phyloP scores from a whole-genome alignment of 1,140 invertebrate genomes.

The Ceratosolen solmsi region DNA sequence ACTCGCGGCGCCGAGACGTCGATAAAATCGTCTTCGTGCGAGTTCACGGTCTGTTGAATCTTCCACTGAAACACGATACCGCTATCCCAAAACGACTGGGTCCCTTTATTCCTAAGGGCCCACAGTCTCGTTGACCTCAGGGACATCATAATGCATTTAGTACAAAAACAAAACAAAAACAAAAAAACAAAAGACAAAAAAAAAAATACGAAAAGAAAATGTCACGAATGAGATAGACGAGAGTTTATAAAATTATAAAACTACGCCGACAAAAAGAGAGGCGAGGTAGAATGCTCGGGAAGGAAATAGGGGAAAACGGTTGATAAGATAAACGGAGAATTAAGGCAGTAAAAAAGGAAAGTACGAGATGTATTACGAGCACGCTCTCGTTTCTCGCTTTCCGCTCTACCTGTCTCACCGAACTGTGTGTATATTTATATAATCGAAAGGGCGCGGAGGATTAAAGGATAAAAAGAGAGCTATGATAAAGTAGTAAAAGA shows the following conservation, averaged over 20 bases:
- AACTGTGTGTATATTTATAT: constrained; percentile 41
- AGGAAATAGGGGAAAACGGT: neutral
- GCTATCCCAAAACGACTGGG: neutral
- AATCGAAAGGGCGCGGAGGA: constrained; percentile 51
- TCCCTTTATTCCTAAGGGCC: neutral
- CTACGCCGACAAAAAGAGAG: neutral
- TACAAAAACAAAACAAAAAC: too few species aligned
- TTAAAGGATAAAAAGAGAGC: constrained; percentile 53
- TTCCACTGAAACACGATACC: constrained; percentile 30
- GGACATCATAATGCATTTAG: constrained; percentile 39
- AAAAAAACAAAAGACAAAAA: neutral
- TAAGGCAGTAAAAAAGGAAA: neutral
- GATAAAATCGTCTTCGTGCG: neutral
- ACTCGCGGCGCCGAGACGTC: neutral
- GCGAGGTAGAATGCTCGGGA: neutral
- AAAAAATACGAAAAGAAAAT: neutral
- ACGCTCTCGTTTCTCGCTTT: neutral
- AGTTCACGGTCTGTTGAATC: neutral
- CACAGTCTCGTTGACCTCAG: neutral
- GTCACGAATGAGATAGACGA: constrained; percentile 6
- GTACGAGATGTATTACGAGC: constrained; percentile 5
- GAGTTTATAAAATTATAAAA: constrained; percentile 39
- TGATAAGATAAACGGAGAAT: neutral
- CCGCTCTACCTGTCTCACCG: constrained; percentile 10
- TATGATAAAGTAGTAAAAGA: constrained; percentile 12